Evolutionary conservation across 92 coral and sea anemone genomes (phyloP), one percentile per base, ranked within the genome.

Genomic region (Hydrozoanthus gracilis): DNA sequence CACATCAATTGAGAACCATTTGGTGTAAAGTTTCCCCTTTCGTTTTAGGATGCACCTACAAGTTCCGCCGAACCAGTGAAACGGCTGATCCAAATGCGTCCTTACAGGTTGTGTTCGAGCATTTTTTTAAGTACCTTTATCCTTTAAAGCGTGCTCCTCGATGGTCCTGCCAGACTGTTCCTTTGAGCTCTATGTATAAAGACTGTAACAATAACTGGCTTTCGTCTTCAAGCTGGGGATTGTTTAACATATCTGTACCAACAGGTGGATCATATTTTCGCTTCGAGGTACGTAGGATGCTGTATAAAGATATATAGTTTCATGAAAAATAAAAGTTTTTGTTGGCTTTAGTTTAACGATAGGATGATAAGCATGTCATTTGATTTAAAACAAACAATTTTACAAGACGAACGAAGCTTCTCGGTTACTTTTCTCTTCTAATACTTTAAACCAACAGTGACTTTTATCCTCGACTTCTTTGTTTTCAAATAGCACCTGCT

Each of bases 121-220:
- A 60, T 13, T 78, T 60, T 39, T 78, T 78, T 7, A 78, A 58
- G 46, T 78, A 78, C 18, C 49, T 78, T 3, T 45, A 14, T 10
- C 83, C 83, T 15, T 17, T 14, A 49, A 62, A 12, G 7, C 7
- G 5, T 4, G 65, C 9, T 44, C 17, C 83, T 4, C 4, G 1
- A 12, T 78, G 83, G 83, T 60, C 71, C n/a, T 78, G 83, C 58
- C 35, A 60, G 54, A 78, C n/a, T 13, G 83, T 78, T 20, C 8
- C 83, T 78, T 62, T 55, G 8, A 60, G 9, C 8, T 78, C 83
- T 13, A 6, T 5, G 3, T 78, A 61, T 14, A 71, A 58, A 44
- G 71, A 78, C 7, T 78, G 83, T 78, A 10, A 16, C 8, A 54
- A 49, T 12, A 78, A 45, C 11, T 78, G 83, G 83, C 39, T 78